Evolutionary conservation across 2,888 invertebrate species (phyloP), one percentile per base, ranked within the genome.

Genomic region (Macrosoma leucophasiata): DNA sequence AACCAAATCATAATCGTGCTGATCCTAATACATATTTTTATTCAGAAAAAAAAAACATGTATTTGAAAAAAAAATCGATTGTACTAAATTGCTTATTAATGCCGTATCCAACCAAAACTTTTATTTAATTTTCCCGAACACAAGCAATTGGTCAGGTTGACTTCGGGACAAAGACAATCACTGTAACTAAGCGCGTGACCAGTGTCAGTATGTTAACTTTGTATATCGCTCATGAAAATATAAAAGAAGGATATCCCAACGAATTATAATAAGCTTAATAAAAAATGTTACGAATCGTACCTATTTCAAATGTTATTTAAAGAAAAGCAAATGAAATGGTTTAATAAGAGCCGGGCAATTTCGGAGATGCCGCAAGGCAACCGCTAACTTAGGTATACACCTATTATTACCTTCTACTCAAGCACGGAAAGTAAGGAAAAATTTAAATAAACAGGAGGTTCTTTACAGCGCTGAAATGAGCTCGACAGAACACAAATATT

Each of bases 121-220:
- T 18, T 24, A 33, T 31, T 32, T 35, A 37, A 31, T 29, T 44
- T 33, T 32, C 39, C 42, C 37, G 36, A 35, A 35, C 33, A 44
- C 50, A 43, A 62, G 56, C 60, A 62, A 62, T 66, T 61, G 55
- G 56, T 48, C 53, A 58, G 57, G 50, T 58, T 60, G 58, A 62
- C 58, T 63, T 52, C 62, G 53, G 67, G 73, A 75, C 71, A 69
- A 72, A 76, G 66, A 74, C 70, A 77, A 75, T 74, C 74, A 76
- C 62, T 50, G 58, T 58, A 52, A 65, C 61, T 53, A 51, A 50
- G 52, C 54, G 48, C 54, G 58, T 52, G 55, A 48, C 57, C 46
- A 50, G 50, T 41, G 44, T 44, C 40, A 52, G 33, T 30, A 37
- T 46, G 42, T 46, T 57, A 48, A 54, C 53, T 51, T 57, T 56